Evolutionary conservation across 2,888 invertebrate species (phyloP).

Genomic region (Cephus runcator): DNA sequence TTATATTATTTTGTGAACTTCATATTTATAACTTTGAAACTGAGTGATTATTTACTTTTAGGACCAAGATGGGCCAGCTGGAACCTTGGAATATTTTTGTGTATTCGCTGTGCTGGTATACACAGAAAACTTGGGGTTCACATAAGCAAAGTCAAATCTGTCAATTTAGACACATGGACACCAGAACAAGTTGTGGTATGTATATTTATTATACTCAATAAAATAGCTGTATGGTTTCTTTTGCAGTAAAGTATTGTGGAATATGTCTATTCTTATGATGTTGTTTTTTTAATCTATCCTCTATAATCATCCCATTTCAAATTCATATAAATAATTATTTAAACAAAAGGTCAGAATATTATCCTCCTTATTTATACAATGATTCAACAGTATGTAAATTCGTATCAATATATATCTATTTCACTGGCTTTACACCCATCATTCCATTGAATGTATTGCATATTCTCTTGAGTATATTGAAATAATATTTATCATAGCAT

Average conservation of each 20-base stretch:
- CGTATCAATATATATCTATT: neutral
- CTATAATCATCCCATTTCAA: neutral
- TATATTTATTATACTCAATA: constrained; percentile 24
- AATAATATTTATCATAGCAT: neutral
- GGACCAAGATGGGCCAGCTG: constrained; percentile 99
- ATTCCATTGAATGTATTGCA: neutral
- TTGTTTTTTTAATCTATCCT: neutral
- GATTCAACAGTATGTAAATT: neutral
- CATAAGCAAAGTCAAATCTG: constrained; percentile 98
- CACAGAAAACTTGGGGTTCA: constrained; percentile 98
- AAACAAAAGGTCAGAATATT: neutral
- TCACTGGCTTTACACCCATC: neutral
- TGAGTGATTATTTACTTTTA: constrained; percentile 58
- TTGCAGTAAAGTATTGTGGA: neutral
- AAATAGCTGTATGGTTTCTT: neutral
- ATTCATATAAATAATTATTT: neutral
- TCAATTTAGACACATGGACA: constrained; percentile 98
- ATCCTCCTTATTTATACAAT: neutral
- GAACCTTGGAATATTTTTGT: constrained; percentile 98
- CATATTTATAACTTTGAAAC: neutral
- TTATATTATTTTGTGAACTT: neutral
- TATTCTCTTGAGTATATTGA: neutral
- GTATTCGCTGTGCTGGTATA: constrained; percentile 98
- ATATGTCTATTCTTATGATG: neutral
- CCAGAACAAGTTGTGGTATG: constrained; percentile 93